Conservation (phyloP, 1,140 invertebrate genomes). For the Drosophila sp. region DNA sequence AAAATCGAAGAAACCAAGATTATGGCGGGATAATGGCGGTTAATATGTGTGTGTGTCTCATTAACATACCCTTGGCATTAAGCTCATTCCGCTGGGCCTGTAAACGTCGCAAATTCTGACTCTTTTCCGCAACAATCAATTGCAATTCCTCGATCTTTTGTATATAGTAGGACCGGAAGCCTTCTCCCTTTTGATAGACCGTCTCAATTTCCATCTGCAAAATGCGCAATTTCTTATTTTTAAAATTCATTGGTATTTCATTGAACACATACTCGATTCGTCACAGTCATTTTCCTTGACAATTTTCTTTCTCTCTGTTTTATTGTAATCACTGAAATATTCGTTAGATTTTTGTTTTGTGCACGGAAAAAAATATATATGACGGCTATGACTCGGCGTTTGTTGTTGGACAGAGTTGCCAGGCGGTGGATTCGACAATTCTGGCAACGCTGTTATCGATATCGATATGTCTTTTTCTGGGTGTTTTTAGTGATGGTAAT, state of each 20-base stretch:
- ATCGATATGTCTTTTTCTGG: background rate
- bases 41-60: background rate
- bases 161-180: conserved; percentile 96
- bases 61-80: conserved; percentile 95
- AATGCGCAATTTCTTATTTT: background rate
- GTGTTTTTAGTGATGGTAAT: background rate
- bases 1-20: conserved; percentile 14
- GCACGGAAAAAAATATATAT: background rate
- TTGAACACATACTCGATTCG: conserved; percentile 63
- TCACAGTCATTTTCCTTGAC: conserved; percentile 65
- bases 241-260: too few relatives aligned
- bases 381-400: conserved; percentile 12
- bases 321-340: conserved; percentile 11
- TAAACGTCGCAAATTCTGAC: conserved; percentile 97
- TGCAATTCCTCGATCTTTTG: conserved; percentile 99
- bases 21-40: background rate
- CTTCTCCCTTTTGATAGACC: conserved; percentile 87
- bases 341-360: conserved; percentile 1
- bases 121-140: conserved; percentile 97
- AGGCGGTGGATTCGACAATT: background rate
- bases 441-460: background rate
- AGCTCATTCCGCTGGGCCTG: conserved; percentile 99
- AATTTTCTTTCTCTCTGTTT: background rate
- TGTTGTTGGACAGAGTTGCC: background rate
- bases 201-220: conserved; percentile 94